phyloP scores from a whole-genome alignment of 1,140 invertebrate species.

The Heliconius hewitsoni region DNA sequence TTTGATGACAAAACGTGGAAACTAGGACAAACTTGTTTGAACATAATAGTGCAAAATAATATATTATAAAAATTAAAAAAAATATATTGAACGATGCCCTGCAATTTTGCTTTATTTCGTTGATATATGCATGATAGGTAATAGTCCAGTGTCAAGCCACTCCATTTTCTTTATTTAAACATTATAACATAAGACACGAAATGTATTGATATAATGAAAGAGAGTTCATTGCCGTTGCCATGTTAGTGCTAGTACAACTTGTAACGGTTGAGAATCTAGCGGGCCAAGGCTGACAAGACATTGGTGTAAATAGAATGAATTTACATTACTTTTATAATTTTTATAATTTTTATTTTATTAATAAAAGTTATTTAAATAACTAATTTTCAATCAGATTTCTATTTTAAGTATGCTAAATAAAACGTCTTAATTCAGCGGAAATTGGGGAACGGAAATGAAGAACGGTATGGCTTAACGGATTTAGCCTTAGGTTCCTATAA shows the following conservation, averaged over 20 bases:
- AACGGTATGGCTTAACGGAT: too few relatives aligned
- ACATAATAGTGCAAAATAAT: too few relatives aligned
- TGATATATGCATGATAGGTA: too few relatives aligned
- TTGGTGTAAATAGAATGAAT: not conserved
- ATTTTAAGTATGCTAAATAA: too few relatives aligned
- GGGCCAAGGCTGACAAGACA: slow-evolving; percentile 23
- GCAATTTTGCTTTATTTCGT: too few relatives aligned
- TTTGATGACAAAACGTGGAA: not conserved
- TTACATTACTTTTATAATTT: not conserved
- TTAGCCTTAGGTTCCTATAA: too few relatives aligned
- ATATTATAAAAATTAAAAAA: too few relatives aligned
- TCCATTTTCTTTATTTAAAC: not conserved
- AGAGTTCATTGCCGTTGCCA: slow-evolving; percentile 21
- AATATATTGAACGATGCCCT: not conserved
- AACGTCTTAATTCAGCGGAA: too few relatives aligned
- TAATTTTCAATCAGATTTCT: too few relatives aligned
- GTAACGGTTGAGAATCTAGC: slow-evolving; percentile 12
- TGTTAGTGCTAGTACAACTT: slow-evolving; percentile 24
- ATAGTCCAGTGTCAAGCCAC: not conserved
- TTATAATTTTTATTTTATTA: not conserved
- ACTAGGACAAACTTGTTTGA: not conserved
- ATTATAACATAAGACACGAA: not conserved
- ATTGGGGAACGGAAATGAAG: too few relatives aligned
- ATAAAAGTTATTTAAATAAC: too few relatives aligned
- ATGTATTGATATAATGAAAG: not conserved